Evolutionary conservation across 2,113 vertebrate genomes (phyloP), one percentile per base, ranked within the genome.

Genomic region (Psophia crepitans): DNA sequence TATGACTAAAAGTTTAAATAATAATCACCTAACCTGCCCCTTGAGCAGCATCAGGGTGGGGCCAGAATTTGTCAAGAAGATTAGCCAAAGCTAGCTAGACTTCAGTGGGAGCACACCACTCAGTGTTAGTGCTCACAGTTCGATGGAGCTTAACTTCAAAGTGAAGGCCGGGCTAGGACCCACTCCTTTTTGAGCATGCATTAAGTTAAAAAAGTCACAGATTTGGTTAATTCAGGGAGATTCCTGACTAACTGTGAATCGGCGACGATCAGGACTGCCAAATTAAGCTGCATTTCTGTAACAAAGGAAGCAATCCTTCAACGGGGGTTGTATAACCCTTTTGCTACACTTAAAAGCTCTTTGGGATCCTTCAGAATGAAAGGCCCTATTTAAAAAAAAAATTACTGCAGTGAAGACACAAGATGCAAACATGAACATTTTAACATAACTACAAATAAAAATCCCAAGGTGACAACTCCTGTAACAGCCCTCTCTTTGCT

Each of bases 321-420:
- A 43, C 7, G 46, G 44, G 11, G 11, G 10, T 6, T 66, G 24
- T 26, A 66, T 15, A 74, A 61, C 17, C 12, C n/a, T 84, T 81
- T 16, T 28, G 35, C 37, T 63, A 68, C 33, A 48, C 30, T 78
- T 57, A 64, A 46, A 94, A 96, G 92, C 43, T 64, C 35, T 96
- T 90, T 94, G 95, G 90, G 90, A 97, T 97, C 95, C 94, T 93
- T 92, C 89, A 87, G 97, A 86, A 96, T 53, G 80, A 96, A 96
- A 96, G 90, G 90, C 43, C 12, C 16, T 77, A 33, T 58, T 89
- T 51, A 48, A 70, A 65, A 84, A 83, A 84, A 81, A 12, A 12
- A n/a, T n/a, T 14, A 48, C 35, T 32, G 30, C 58, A 46, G 58
- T 33, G 33, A 86, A 77, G 7, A 56, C 3, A 12, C 46, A 78